phyloP scores from a whole-genome alignment of 2,797 vertebrate genomes.

The Clarias fuscus region DNA sequence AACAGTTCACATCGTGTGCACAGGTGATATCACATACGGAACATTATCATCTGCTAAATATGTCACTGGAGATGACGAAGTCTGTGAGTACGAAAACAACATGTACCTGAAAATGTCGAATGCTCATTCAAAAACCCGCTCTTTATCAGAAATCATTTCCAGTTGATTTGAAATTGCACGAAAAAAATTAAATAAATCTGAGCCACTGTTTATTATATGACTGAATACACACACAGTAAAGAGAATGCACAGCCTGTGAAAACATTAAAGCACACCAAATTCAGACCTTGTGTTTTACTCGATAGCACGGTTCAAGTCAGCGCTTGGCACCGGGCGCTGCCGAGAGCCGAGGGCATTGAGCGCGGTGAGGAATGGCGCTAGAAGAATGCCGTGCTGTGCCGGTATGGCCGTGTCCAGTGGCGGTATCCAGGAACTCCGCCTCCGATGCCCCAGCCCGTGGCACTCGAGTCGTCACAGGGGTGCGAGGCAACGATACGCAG shows the following conservation, averaged over 20 bases:
- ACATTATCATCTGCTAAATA: background rate
- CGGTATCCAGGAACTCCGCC: constrained; percentile 73
- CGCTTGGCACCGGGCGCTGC: constrained; percentile 7
- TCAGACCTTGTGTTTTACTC: constrained; percentile 51
- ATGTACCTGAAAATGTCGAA: background rate
- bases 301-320: constrained; percentile 41
- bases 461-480: constrained; percentile 61
- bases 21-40: constrained; percentile 38
- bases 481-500: constrained; percentile 76
- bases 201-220: background rate
- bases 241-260: background rate
- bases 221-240: background rate
- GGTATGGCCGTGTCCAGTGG: constrained; percentile 76
- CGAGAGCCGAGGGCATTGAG: constrained; percentile 19
- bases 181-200: background rate
- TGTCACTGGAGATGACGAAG: background rate
- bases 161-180: background rate
- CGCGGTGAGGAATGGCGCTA: constrained; percentile 20
- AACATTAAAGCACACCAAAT: constrained; percentile 14
- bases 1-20: background rate
- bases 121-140: background rate
- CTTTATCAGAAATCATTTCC: background rate
- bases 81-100: background rate
- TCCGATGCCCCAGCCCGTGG: constrained; percentile 64
- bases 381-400: constrained; percentile 57